These are phyloP conservation scores for Otus scops DNA, from an alignment of 2,797 vertebrate genomes.

Conservation along the genomic window DNA sequence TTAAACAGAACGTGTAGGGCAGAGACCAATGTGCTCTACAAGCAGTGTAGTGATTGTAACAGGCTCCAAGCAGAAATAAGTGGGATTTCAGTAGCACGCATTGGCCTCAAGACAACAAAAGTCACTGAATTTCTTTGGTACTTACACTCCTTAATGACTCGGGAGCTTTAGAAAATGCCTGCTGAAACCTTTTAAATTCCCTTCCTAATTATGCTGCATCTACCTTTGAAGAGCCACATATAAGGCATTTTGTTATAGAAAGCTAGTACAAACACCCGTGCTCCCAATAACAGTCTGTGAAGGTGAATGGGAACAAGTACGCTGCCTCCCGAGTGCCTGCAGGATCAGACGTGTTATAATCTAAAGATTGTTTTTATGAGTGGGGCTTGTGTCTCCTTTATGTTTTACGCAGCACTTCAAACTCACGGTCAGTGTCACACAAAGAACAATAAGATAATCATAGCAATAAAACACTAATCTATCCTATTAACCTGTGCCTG, in stretches of 20 bases:
- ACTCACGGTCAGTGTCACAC: neutral
- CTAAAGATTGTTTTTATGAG: neutral
- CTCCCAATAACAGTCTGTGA: neutral
- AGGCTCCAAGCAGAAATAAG: neutral
- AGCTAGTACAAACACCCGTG: neutral
- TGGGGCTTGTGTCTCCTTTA: neutral
- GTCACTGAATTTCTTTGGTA: neutral
- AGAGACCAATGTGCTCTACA: neutral
- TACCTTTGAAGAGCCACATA: neutral
- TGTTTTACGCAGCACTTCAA: neutral
- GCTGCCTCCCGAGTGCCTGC: neutral
- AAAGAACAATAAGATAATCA: constrained; percentile 19
- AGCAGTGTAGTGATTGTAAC: neutral
- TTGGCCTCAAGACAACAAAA: neutral
- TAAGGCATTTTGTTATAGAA: neutral
- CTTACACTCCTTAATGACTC: neutral
- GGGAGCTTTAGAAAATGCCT: neutral
- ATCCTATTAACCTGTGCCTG: neutral
- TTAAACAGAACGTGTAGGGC: neutral
- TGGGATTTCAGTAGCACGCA: neutral
- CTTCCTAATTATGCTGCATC: neutral
- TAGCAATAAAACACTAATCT: neutral
- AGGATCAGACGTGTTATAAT: neutral
- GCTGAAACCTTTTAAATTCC: neutral
- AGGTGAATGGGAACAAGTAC: neutral